Percentiles rank a stretch among this genome's conserved stretches.
Evolutionary conservation across 2,888 invertebrate genomes (phyloP).

Genomic region (Punctoribates punctum): DNA sequence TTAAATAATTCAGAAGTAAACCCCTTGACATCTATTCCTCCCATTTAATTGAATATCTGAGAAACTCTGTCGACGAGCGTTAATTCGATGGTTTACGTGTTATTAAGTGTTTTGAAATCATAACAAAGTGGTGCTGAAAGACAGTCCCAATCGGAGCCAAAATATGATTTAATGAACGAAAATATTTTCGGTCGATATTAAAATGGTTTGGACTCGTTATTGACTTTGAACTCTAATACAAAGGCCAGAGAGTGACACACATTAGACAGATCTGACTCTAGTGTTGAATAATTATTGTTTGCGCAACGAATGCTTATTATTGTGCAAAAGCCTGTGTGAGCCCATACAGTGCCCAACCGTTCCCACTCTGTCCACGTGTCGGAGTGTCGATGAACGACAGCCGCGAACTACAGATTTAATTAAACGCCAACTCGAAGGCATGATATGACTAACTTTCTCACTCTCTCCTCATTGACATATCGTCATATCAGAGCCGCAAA

Average conservation of each 20-base stretch:
- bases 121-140: too few species aligned
- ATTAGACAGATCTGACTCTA: conserved; percentile 8
- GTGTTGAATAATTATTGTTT: conserved; percentile 23
- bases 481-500: conserved; percentile 17
- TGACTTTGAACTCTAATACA: not conserved
- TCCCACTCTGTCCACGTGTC: conserved; percentile 24
- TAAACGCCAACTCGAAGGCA: not conserved
- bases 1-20: too few species aligned
- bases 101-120: too few species aligned
- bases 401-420: conserved; percentile 29
- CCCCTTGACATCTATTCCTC: too few species aligned
- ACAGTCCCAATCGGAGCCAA: too few species aligned
- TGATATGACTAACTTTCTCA: conserved; percentile 24
- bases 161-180: conserved; percentile 12
- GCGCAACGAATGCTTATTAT: conserved; percentile 6
- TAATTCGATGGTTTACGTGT: too few species aligned
- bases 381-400: conserved; percentile 23
- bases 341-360: not conserved
- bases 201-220: not conserved
- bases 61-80: too few species aligned
- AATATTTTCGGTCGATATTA: not conserved
- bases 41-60: not conserved
- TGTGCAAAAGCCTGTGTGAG: not conserved
- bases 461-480: conserved; percentile 10
- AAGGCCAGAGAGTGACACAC: not conserved